Evolutionary conservation across 2,113 vertebrate species (phyloP).

Genomic region (Polypterus senegalus): DNA sequence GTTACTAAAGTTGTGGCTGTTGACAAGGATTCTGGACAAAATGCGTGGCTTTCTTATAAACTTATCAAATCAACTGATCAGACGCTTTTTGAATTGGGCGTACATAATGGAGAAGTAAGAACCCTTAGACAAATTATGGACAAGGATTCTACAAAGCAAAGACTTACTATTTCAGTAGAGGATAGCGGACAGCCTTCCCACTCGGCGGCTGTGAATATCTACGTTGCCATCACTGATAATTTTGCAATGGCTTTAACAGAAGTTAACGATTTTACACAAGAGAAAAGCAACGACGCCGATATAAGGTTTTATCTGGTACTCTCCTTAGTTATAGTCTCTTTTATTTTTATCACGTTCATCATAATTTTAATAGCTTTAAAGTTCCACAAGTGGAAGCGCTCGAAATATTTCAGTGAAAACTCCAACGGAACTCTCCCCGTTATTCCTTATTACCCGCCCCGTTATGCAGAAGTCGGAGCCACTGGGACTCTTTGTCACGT

Average conservation of each 20-base stretch:
- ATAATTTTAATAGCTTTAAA: background rate
- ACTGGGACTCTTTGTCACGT: too few species aligned
- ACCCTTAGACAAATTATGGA: slow-evolving; percentile 24
- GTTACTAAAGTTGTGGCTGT: slow-evolving; percentile 4
- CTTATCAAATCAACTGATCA: slow-evolving; percentile 44
- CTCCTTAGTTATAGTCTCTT: too few species aligned
- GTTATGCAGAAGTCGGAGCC: too few species aligned
- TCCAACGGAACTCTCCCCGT: background rate
- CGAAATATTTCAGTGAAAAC: background rate
- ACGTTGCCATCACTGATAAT: too few species aligned
- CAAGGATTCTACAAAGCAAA: slow-evolving; percentile 44
- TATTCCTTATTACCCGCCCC: too few species aligned
- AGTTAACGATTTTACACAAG: too few species aligned
- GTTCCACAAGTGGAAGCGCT: background rate
- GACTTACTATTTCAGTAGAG: slow-evolving; percentile 46
- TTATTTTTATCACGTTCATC: too few species aligned
- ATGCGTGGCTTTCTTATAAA: slow-evolving; percentile 41
- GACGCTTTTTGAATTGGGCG: slow-evolving; percentile 44
- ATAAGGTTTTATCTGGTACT: too few species aligned
- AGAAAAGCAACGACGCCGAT: too few species aligned
- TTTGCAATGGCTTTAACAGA: too few species aligned
- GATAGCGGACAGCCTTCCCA: slow-evolving; percentile 54
- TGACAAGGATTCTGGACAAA: slow-evolving; percentile 3
- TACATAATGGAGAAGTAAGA: slow-evolving; percentile 52
- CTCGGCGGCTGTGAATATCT: slow-evolving; percentile 51